These are phyloP conservation scores for Petroica traversi DNA, from an alignment of 2,113 vertebrate species.

Conservation along the genomic window DNA sequence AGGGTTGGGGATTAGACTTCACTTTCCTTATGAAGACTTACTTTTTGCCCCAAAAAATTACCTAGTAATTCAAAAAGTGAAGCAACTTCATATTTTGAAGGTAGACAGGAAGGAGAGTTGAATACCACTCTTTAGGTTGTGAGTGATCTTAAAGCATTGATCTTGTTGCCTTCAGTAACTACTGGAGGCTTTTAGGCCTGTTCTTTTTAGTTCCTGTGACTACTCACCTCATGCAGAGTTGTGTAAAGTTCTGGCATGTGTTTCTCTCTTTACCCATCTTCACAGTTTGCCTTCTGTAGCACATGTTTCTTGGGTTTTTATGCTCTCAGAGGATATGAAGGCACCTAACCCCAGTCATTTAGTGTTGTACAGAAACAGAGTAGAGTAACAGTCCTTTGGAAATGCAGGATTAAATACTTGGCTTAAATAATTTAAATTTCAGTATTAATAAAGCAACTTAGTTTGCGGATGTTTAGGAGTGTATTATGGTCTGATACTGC, in stretches of 20 bases:
- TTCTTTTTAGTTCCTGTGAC: background rate
- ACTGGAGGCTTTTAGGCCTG: background rate
- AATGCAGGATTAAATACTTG: background rate
- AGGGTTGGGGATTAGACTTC: accelerated
- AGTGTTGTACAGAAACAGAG: background rate
- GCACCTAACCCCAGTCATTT: accelerated
- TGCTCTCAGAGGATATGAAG: background rate
- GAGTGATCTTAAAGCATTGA: background rate
- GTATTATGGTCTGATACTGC: background rate
- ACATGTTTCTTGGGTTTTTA: background rate
- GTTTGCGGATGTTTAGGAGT: background rate
- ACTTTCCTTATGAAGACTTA: background rate
- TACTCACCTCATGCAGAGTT: background rate
- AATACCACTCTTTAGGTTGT: background rate
- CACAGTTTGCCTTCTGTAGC: background rate
- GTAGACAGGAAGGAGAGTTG: background rate
- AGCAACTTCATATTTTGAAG: background rate
- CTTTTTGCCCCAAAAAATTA: accelerated
- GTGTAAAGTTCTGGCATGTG: accelerated
- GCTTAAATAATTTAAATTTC: background rate
- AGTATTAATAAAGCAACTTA: background rate
- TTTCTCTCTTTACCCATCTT: background rate
- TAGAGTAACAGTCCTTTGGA: background rate
- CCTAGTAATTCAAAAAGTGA: background rate
- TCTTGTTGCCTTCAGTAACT: background rate